These are phyloP conservation scores for Lepisosteus osseus DNA, from an alignment of 2,113 vertebrate genomes.

Conservation along the genomic window DNA sequence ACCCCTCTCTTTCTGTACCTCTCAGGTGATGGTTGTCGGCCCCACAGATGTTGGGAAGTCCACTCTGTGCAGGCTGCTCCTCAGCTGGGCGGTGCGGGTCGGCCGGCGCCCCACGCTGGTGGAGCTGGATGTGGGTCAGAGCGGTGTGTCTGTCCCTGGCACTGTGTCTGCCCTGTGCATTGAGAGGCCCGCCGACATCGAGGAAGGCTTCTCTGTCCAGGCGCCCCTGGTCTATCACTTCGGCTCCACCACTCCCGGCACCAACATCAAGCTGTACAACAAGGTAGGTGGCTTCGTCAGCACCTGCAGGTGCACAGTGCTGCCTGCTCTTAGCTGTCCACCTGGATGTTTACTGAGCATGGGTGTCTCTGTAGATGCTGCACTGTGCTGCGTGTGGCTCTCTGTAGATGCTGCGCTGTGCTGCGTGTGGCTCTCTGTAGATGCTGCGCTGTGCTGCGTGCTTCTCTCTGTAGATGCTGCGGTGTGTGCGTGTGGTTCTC, in stretches of 20 bases:
- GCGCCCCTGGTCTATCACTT: slow-evolving; percentile 97
- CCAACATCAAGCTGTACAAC: slow-evolving; percentile 98
- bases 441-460: neutral
- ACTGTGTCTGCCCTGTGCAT: slow-evolving; percentile 93
- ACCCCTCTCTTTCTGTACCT: neutral
- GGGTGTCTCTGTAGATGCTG: neutral
- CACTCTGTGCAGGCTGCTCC: slow-evolving; percentile 82
- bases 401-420: neutral
- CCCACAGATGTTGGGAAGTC: slow-evolving; percentile 95
- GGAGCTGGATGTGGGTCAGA: slow-evolving; percentile 95
- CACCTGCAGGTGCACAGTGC: neutral
- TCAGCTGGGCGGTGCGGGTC: slow-evolving; percentile 91
- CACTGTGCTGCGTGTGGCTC: neutral
- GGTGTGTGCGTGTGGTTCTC: too few relatives aligned
- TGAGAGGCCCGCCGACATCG: slow-evolving; percentile 90
- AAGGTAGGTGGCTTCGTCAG: slow-evolving; percentile 67
- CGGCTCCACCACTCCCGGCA: slow-evolving; percentile 92
- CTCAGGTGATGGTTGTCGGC: slow-evolving; percentile 89
- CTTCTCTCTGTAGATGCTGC: neutral
- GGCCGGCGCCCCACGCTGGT: slow-evolving; percentile 93
- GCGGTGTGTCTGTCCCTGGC: slow-evolving; percentile 90
- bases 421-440: too few relatives aligned
- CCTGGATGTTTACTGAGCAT: neutral
- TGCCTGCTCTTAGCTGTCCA: neutral
- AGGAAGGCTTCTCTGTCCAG: slow-evolving; percentile 95